Evolutionary conservation across 2,113 vertebrate genomes (phyloP).

Genomic region (Lepus timidus): DNA sequence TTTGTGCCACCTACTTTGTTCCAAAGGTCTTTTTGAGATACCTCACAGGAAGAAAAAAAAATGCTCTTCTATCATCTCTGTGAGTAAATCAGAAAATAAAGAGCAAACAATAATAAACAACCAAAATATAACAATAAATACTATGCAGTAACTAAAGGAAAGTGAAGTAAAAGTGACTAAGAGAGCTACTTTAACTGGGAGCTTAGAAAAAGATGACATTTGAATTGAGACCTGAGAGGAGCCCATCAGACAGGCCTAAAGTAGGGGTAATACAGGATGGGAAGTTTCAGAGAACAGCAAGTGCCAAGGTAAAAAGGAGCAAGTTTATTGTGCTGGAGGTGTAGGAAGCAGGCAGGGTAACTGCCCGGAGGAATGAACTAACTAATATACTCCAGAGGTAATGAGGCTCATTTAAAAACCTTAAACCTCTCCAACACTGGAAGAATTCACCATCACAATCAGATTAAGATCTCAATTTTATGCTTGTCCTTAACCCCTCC

Average conservation of each 20-base stretch:
- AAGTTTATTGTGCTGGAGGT: constrained; percentile 32
- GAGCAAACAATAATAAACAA: constrained; percentile 47
- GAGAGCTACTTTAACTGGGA: constrained; percentile 22
- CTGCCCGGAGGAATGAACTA: constrained; percentile 1
- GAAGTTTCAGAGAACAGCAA: constrained; percentile 52
- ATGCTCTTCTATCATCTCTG: constrained; percentile 47
- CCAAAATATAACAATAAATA: constrained; percentile 42
- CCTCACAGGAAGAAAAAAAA: neutral
- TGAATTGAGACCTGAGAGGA: constrained; percentile 32
- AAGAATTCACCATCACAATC: constrained; percentile 52
- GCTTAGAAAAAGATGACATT: constrained; percentile 52
- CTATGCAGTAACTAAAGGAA: constrained; percentile 12
- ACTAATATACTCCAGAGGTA: constrained; percentile 40
- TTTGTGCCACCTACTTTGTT: constrained; percentile 21
- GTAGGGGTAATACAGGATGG: neutral
- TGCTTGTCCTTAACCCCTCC: neutral
- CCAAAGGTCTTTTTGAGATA: constrained; percentile 5
- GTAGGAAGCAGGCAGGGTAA: constrained; percentile 18
- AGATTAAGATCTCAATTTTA: constrained; percentile 54
- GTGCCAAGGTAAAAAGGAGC: constrained; percentile 55
- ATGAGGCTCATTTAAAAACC: constrained; percentile 34
- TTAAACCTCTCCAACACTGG: constrained; percentile 28
- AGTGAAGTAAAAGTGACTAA: constrained; percentile 30
- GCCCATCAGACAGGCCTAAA: neutral
- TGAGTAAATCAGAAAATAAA: constrained; percentile 47